Evolutionary conservation across 2,888 invertebrate species (phyloP).

Genomic region (Panzeria rudis): DNA sequence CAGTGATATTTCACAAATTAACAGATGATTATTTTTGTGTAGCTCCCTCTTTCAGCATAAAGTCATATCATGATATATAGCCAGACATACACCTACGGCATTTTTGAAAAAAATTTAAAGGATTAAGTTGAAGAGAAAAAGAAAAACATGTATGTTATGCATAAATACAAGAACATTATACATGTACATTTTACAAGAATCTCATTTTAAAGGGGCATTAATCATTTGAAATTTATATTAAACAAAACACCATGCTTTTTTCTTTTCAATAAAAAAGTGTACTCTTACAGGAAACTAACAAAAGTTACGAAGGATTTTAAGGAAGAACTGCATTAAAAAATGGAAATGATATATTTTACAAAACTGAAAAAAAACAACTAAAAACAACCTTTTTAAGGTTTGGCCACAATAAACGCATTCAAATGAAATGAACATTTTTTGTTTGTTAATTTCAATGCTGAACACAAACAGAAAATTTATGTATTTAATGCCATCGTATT

Average conservation of each 20-base stretch:
- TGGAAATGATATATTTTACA: conserved; percentile 70
- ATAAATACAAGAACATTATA: neutral
- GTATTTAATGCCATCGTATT: conserved; percentile 78
- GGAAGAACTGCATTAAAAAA: conserved; percentile 22
- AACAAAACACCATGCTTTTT: conserved; percentile 16
- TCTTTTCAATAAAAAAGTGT: neutral
- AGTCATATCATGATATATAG: conserved; percentile 30
- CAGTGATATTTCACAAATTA: conserved; percentile 77
- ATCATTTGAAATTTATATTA: conserved; percentile 76
- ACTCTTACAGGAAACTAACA: conserved; percentile 49
- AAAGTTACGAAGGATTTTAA: conserved; percentile 48
- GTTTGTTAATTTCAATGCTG: conserved; percentile 40
- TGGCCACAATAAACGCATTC: conserved; percentile 47
- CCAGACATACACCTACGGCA: conserved; percentile 75
- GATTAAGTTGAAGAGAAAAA: conserved; percentile 34
- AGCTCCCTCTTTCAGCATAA: conserved; percentile 77
- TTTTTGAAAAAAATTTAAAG: conserved; percentile 53
- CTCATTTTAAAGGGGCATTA: conserved; percentile 81
- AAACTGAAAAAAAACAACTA: conserved; percentile 1
- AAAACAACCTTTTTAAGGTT: conserved; percentile 66
- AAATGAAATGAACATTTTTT: conserved; percentile 57
- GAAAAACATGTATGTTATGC: conserved; percentile 20
- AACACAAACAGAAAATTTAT: conserved; percentile 77
- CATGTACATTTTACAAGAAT: conserved; percentile 79
- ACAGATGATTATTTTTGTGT: conserved; percentile 77